These are phyloP conservation scores for Hiodon alosoides DNA, from an alignment of 2,113 vertebrate genomes.

Conservation along the genomic window DNA sequence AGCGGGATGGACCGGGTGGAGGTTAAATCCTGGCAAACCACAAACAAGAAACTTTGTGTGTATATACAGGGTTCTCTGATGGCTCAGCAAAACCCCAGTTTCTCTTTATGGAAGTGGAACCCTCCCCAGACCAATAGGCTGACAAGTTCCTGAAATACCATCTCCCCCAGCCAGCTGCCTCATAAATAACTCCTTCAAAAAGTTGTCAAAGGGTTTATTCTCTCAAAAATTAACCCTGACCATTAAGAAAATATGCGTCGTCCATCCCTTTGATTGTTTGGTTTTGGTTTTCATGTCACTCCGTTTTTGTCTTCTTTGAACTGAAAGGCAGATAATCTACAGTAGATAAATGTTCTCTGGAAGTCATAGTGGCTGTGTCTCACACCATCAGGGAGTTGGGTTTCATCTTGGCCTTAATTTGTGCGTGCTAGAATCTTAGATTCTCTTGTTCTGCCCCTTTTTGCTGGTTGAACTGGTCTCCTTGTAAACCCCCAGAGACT, in stretches of 20 bases:
- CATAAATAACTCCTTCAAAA: slow-evolving; percentile 53
- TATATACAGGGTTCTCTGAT: slow-evolving; percentile 81
- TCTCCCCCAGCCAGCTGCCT: slow-evolving; percentile 46
- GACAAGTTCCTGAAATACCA: slow-evolving; percentile 54
- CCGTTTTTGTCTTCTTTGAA: too few relatives aligned
- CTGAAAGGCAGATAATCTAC: too few relatives aligned
- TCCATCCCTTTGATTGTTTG: too few relatives aligned
- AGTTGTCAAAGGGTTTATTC: slow-evolving; percentile 31
- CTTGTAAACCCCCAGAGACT: too few relatives aligned
- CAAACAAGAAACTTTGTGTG: slow-evolving; percentile 56
- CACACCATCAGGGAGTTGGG: too few relatives aligned
- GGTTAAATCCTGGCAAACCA: slow-evolving; percentile 30
- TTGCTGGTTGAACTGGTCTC: too few relatives aligned
- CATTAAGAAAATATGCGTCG: background rate
- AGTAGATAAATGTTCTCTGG: too few relatives aligned
- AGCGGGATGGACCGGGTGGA: slow-evolving; percentile 2
- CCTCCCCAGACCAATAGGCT: slow-evolving; percentile 80
- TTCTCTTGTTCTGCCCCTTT: too few relatives aligned
- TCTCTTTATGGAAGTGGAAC: slow-evolving; percentile 85
- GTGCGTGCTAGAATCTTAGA: too few relatives aligned
- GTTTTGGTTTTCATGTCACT: too few relatives aligned
- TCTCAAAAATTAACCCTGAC: slow-evolving; percentile 23
- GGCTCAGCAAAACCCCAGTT: slow-evolving; percentile 47
- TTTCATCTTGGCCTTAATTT: too few relatives aligned
- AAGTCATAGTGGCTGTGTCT: too few relatives aligned